Evolutionary conservation across 2,888 invertebrate genomes (phyloP), one percentile per base, ranked within the genome.

Genomic region (Aporophyla nigra): DNA sequence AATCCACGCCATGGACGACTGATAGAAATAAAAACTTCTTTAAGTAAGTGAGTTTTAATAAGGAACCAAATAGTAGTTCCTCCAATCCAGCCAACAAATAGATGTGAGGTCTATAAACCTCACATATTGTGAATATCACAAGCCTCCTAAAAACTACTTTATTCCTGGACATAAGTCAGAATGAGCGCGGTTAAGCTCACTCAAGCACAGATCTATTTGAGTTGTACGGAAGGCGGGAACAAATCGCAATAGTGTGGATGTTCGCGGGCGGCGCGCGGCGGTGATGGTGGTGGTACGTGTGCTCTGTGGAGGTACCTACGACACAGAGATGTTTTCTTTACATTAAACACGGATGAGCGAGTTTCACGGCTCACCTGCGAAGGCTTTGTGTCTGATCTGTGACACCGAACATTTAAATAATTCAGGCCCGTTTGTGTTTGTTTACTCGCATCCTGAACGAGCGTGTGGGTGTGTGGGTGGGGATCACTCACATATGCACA

Each of bases 361-460:
- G 78, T 63, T 78, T 81, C 76, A 83, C 86, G 83, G 81, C 59
- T 85, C 86, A 86, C 76, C 81, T 83, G 78, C 72, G 67, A 43
- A 59, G 67, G 76, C 86, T 86, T 85, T 85, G 81, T 80, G 76
- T 85, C 74, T 76, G 77, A 78, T 78, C 76, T 75, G 71, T 74
- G 83, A 85, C 81, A 81, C 66, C 78, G 74, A 83, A 76, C 78
- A 78, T 78, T 85, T 81, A 81, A 85, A 85, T 85, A 83, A 85
- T 86, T 85, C 73, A 76, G 72, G 51, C 58, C 54, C 67, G 67
- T 56, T 81, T 78, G 80, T 85, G 76, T 78, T 80, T 83, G 83
- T 76, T 78, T 78, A 83, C 63, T 68, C 71, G 61, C 71, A 59
- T n/a, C 46, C 46, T 10, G 49, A 46, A 7, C n/a, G 63, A 46